These are phyloP conservation scores for Diploscapter pachys DNA, from an alignment of 1,140 invertebrate genomes.

Conservation along the genomic window DNA sequence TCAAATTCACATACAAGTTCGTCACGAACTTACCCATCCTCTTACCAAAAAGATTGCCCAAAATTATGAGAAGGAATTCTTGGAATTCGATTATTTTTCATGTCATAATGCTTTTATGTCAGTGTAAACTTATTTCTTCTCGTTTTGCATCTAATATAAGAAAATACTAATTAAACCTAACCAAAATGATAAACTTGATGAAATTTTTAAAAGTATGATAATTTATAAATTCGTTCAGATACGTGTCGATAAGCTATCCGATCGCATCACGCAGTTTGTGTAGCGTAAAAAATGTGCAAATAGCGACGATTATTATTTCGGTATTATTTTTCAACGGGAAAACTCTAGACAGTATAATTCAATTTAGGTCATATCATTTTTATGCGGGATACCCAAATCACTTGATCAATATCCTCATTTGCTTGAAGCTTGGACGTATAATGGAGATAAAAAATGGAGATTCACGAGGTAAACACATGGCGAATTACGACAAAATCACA, in stretches of 20 bases:
- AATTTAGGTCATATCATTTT: constrained; percentile 40
- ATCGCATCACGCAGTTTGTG: constrained; percentile 50
- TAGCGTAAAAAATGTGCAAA: constrained; percentile 49
- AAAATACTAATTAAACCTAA: too few relatives aligned
- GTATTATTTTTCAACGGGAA: constrained; percentile 13
- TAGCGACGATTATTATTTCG: constrained; percentile 52
- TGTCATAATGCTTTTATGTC: not conserved
- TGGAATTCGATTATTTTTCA: not conserved
- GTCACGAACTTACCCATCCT: not conserved
- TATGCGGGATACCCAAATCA: constrained; percentile 55
- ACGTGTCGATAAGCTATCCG: constrained; percentile 56
- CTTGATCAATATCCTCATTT: constrained; percentile 51
- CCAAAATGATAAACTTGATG: too few relatives aligned
- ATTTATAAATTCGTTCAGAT: constrained; percentile 38
- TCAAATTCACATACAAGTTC: not conserved
- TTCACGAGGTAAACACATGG: constrained; percentile 31
- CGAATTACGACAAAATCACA: not conserved
- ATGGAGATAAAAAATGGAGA: constrained; percentile 43
- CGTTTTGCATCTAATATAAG: too few relatives aligned
- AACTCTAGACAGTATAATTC: not conserved
- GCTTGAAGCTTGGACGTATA: constrained; percentile 52
- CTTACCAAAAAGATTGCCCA: constrained; percentile 14
- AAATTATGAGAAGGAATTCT: too few relatives aligned
- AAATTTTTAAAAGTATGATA: too few relatives aligned
- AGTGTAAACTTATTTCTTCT: not conserved